Percentiles rank a stretch among this genome's conserved stretches.
phyloP scores from a whole-genome alignment of 2,113 vertebrate species.

The Seriola quinqueradiata region DNA sequence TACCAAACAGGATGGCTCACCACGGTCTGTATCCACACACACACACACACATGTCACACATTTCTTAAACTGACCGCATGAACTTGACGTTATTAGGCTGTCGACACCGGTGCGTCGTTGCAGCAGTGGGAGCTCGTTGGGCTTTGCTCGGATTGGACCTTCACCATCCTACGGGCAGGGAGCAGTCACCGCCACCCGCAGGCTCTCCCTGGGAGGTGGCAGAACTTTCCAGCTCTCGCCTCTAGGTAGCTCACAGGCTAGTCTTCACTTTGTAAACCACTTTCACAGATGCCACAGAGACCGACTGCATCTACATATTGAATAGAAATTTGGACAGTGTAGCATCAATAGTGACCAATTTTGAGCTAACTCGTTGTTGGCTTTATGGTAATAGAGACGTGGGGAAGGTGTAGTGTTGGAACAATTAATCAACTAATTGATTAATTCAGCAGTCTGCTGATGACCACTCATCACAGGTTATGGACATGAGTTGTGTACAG shows the following conservation, averaged over 20 bases:
- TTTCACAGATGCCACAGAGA: not conserved
- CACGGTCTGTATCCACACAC: conserved; percentile 81
- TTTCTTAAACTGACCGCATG: not conserved
- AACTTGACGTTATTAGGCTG: conserved; percentile 76
- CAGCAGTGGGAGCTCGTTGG: conserved; percentile 88
- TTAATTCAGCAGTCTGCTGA: not conserved
- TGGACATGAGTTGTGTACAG: not conserved
- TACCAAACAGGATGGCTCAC: conserved; percentile 83
- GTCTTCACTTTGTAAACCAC: not conserved
- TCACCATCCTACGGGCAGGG: conserved; percentile 88
- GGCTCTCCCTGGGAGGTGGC: conserved; percentile 89
- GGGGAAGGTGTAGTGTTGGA: too few species aligned
- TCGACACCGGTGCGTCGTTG: conserved; percentile 85
- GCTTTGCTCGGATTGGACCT: conserved; percentile 85
- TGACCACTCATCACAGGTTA: not conserved
- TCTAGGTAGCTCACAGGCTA: conserved; percentile 86
- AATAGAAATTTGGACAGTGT: not conserved
- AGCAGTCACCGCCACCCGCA: conserved; percentile 79
- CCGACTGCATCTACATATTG: not conserved
- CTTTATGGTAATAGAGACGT: too few species aligned
- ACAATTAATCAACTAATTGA: not conserved
- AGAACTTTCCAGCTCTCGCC: conserved; percentile 91
- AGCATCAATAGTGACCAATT: not conserved
- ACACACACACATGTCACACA: not conserved
- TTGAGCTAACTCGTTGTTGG: not conserved